Base-by-base conservation (phyloP, 1,140 invertebrate genomes). In the Apis dorsata region DNA sequence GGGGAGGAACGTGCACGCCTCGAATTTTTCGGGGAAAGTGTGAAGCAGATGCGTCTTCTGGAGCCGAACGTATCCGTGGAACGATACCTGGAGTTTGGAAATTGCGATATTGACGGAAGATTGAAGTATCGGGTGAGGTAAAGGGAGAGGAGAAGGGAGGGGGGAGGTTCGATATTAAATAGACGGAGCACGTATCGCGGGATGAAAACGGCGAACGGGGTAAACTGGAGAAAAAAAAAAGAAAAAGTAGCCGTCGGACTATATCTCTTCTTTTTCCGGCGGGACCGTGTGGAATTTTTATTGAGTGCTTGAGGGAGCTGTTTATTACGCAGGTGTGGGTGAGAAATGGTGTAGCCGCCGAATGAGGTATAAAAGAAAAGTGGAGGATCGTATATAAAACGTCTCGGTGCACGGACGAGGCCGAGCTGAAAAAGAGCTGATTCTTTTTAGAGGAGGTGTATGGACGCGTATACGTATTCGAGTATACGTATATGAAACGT, bases 261-360 rank as follows among this genome's bases (percentile, higher is more conserved):
- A 28, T 71, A 28, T 69, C 63, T 68, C 65, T 80, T 60, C 62
- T 69, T 53, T 81, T 69, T 66, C 24, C 11, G 44, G 55, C 24
- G 77, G 28, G 78, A 53, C 62, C 60, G 55, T n/a, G 60, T 19
- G 75, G 72, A 88, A 88, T 88, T 88, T 87, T 88, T 81, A 85
- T 77, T 59, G 75, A 79, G 76, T 72, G 73, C 81, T 84, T 76
- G 76, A 84, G 80, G 51, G 70, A 75, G 78, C 84, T 84, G 84
- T 88, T 88, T 88, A 88, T 88, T 88, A 85, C 86, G 62, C 63
- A 76, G 84, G 77, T 75, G 81, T 71, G 88, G 80, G 60, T 88
- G 87, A 88, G 77, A 89, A 88, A 88, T 81, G 83, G 83, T 79
- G 78, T 72, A 79, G 71, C 81, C 77, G 57, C 28, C 49, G 80